Percentiles rank a stretch among this genome's conserved stretches.
phyloP scores from a whole-genome alignment of 2,113 vertebrate genomes.

The Tringa solitaria region DNA sequence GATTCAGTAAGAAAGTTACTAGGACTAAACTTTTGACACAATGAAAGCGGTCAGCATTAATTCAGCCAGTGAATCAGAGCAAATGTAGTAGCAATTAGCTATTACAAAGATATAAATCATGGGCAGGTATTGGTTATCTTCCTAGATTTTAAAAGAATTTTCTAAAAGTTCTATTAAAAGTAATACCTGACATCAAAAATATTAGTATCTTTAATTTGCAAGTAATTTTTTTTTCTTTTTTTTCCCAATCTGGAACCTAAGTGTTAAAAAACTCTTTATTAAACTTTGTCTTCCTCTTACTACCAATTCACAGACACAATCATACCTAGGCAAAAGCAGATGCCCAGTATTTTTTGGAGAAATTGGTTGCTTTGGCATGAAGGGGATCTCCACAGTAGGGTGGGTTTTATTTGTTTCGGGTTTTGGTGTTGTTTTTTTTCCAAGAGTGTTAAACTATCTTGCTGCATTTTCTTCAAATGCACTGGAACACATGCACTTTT shows the following conservation, averaged over 20 bases:
- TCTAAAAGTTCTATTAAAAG: neutral
- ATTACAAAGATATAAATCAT: neutral
- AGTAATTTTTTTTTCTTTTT: neutral
- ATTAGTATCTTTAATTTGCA: neutral
- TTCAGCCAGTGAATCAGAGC: neutral
- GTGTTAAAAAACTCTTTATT: neutral
- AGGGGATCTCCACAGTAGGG: neutral
- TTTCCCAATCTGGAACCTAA: neutral
- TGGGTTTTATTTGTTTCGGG: neutral
- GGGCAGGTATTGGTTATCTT: too few species aligned
- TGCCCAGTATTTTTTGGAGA: neutral
- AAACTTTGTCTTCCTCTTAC: neutral
- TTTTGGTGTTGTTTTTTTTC: neutral
- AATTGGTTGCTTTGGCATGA: neutral
- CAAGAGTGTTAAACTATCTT: neutral
- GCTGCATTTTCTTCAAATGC: neutral
- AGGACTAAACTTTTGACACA: neutral
- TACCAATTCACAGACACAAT: neutral
- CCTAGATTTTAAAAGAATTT: neutral
- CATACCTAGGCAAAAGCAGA: neutral
- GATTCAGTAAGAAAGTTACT: neutral
- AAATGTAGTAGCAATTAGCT: neutral
- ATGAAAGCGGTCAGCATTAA: neutral
- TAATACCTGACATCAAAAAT: neutral
- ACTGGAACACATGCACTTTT: neutral